A percentile compares a stretch with the other conserved stretches of the same genome.
Evolutionary conservation across 2,113 vertebrate species (phyloP).

Genomic region (Podilymbus podiceps): DNA sequence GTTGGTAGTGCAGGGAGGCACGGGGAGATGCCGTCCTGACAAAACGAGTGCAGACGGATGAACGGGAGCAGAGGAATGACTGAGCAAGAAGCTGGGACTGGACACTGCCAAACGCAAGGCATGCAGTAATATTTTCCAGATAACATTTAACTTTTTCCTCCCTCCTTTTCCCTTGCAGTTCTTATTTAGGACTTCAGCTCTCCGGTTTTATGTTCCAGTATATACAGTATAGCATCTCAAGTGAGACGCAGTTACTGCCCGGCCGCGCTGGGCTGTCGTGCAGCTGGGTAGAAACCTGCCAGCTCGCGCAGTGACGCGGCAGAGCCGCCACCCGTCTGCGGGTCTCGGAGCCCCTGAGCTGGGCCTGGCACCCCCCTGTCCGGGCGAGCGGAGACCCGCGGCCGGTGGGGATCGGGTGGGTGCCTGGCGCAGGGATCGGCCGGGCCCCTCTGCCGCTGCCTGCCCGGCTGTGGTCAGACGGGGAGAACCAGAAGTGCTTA

Average conservation of each 20-base stretch:
- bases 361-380: too few relatives aligned
- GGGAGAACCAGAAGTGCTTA: background rate
- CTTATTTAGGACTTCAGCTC: background rate
- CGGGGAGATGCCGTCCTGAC: background rate
- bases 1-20: background rate
- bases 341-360: background rate
- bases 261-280: background rate
- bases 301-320: accelerated
- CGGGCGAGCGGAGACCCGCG: accelerated
- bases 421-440: accelerated
- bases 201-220: background rate
- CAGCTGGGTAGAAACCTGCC: background rate
- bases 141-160: background rate
- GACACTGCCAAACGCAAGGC: background rate
- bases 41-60: background rate
- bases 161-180: background rate
- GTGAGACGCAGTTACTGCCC: background rate
- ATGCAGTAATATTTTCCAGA: background rate
- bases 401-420: accelerated
- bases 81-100: background rate
- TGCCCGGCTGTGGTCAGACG: background rate
- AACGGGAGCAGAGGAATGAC: background rate
- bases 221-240: background rate
- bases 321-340: accelerated
- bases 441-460: background rate